Evolutionary conservation across 2,113 vertebrate species (phyloP).

Genomic region (Trachemys scripta): DNA sequence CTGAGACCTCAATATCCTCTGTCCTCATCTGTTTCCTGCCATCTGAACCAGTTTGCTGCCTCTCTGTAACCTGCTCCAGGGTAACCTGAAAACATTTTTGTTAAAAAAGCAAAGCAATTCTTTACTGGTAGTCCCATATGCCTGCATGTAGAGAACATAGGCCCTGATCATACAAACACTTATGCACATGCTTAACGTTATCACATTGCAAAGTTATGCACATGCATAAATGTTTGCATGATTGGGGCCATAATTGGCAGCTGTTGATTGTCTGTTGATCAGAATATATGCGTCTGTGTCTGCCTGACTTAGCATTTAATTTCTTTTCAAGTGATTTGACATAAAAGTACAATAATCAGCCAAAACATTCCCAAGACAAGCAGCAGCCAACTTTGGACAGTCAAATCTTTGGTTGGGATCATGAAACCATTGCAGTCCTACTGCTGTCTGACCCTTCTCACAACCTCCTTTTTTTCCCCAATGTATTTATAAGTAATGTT

Average conservation of each 20-base stretch:
- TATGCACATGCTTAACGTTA: background rate
- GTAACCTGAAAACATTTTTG: background rate
- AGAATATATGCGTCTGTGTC: background rate
- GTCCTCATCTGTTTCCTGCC: background rate
- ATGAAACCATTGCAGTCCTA: background rate
- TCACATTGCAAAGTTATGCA: background rate
- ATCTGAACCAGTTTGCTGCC: background rate
- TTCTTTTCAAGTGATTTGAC: background rate
- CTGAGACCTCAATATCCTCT: background rate
- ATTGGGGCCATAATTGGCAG: background rate
- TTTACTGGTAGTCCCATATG: background rate
- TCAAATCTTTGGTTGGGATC: background rate
- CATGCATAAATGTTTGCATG: background rate
- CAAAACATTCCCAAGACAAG: background rate
- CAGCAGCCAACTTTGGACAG: background rate
- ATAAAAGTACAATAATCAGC: fast-evolving
- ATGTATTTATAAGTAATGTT: background rate
- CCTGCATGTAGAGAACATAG: fast-evolving
- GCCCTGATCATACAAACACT: background rate
- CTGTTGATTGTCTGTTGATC: background rate
- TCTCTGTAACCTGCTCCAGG: background rate
- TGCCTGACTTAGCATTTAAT: background rate
- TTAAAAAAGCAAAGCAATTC: background rate
- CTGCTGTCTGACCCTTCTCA: background rate
- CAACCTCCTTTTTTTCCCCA: background rate